phyloP scores from a whole-genome alignment of 1,140 invertebrate genomes.

The Drosophila pseudoananassae region DNA sequence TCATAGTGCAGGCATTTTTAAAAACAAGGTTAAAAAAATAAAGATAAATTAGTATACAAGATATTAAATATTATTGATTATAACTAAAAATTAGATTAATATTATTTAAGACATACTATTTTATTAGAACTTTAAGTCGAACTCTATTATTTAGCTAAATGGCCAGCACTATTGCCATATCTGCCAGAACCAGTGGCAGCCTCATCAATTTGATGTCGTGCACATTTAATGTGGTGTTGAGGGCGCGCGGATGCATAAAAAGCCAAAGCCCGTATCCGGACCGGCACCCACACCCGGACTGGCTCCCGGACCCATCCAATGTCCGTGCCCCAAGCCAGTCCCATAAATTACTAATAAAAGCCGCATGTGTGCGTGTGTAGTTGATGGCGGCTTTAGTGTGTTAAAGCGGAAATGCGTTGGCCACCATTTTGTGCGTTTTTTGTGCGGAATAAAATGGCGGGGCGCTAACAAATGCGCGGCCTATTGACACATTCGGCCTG shows the following conservation, averaged over 20 bases:
- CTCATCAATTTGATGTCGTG: slow-evolving; percentile 78
- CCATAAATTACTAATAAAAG: slow-evolving; percentile 79
- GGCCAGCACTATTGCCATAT: slow-evolving; percentile 35
- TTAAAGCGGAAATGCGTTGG: slow-evolving; percentile 51
- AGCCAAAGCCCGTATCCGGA: slow-evolving; percentile 20
- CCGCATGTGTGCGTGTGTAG: slow-evolving; percentile 27
- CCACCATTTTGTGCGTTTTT: slow-evolving; percentile 34
- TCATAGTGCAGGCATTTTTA: not conserved
- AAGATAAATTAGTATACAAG: no score
- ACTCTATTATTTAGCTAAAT: slow-evolving; percentile 2
- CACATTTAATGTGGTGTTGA: slow-evolving; percentile 75
- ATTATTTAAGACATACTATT: no score
- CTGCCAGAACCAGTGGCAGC: slow-evolving; percentile 47
- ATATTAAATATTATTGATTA: no score
- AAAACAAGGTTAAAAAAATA: not conserved
- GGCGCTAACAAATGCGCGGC: slow-evolving; percentile 56
- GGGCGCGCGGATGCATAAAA: slow-evolving; percentile 64
- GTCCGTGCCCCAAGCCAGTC: slow-evolving; percentile 19
- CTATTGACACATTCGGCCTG: slow-evolving; percentile 49
- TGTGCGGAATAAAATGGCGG: slow-evolving; percentile 75
- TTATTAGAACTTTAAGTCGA: no score
- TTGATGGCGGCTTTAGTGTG: slow-evolving; percentile 39
- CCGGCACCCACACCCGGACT: no score
- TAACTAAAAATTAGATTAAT: no score
- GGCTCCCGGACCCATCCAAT: not conserved